Evolutionary conservation across 1,140 invertebrate species (phyloP).

Genomic region (Phortica variegata): DNA sequence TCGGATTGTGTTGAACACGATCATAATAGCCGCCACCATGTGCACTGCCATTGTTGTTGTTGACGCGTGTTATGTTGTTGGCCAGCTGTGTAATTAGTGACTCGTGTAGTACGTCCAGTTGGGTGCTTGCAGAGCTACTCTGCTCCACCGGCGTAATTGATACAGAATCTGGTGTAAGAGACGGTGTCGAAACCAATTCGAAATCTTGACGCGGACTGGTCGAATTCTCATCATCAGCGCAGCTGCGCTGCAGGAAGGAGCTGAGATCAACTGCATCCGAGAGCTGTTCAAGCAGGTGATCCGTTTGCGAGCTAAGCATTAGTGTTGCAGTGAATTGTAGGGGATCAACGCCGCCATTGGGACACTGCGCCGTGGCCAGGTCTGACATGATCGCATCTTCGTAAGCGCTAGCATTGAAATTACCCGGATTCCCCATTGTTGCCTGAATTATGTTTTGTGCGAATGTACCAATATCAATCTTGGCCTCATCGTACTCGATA

Average conservation of each 20-base stretch:
- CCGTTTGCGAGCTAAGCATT: conserved; percentile 74
- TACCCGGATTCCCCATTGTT: conserved; percentile 59
- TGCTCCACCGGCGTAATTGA: conserved; percentile 67
- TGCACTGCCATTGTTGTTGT: conserved; percentile 10
- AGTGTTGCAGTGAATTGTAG: conserved; percentile 78
- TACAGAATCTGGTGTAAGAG: conserved; percentile 65
- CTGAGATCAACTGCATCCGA: conserved; percentile 74
- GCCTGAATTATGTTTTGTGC: conserved; percentile 55
- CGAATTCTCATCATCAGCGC: conserved; percentile 61
- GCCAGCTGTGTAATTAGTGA: conserved; percentile 59
- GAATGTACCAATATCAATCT: conserved; percentile 65
- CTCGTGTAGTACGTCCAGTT: conserved; percentile 69
- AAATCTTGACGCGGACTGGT: conserved; percentile 58
- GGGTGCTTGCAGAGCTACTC: conserved; percentile 34
- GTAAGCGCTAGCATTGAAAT: conserved; percentile 69
- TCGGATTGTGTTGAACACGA: not conserved
- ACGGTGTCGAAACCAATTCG: conserved; percentile 60
- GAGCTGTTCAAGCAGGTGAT: conserved; percentile 71
- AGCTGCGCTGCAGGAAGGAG: conserved; percentile 68
- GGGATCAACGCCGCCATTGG: conserved; percentile 66
- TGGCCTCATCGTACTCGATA: conserved; percentile 69
- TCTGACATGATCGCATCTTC: conserved; percentile 80
- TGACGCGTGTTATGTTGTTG: conserved; percentile 55
- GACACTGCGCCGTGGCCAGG: conserved; percentile 63
- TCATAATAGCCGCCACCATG: not conserved